Conservation (phyloP, 2,888 invertebrate species). For the Cheilosia soror region DNA sequence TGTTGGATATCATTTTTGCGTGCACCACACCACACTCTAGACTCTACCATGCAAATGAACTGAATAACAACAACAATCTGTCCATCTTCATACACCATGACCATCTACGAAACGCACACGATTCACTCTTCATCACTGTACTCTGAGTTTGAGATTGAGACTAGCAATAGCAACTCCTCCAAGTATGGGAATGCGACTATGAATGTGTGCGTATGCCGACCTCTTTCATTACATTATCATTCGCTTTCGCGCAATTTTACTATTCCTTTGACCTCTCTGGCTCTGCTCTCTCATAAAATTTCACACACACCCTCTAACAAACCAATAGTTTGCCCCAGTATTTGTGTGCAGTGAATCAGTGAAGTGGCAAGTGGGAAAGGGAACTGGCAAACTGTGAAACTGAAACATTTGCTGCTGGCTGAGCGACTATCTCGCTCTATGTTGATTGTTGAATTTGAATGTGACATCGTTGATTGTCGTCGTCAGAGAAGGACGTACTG, state of each 20-base stretch:
- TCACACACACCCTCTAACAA: neutral
- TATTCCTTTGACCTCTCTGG: neutral
- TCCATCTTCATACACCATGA: no score
- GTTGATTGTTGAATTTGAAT: constrained; percentile 9
- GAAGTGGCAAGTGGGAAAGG: no score
- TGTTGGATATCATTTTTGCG: constrained; percentile 6
- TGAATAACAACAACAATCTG: constrained; percentile 12
- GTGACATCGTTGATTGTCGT: constrained; percentile 72
- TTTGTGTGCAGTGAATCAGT: no score
- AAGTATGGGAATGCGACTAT: neutral
- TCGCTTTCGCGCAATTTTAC: constrained; percentile 21
- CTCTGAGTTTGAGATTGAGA: constrained; percentile 5
- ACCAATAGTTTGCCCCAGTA: neutral
- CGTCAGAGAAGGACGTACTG: constrained; percentile 72
- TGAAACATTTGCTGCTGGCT: constrained; percentile 16
- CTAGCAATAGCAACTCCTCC: no score
- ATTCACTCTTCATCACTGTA: no score
- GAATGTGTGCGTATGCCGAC: neutral
- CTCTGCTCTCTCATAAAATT: neutral
- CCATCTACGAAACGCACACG: no score
- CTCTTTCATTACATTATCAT: constrained; percentile 24
- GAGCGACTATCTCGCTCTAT: constrained; percentile 19
- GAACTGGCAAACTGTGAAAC: constrained; percentile 8
- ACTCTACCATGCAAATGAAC: constrained; percentile 42
- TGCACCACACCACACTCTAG: no score